Percentiles rank a stretch among this genome's conserved stretches.
Evolutionary conservation across 2,113 vertebrate species (phyloP).

Genomic region (Colistium nudipinnis): DNA sequence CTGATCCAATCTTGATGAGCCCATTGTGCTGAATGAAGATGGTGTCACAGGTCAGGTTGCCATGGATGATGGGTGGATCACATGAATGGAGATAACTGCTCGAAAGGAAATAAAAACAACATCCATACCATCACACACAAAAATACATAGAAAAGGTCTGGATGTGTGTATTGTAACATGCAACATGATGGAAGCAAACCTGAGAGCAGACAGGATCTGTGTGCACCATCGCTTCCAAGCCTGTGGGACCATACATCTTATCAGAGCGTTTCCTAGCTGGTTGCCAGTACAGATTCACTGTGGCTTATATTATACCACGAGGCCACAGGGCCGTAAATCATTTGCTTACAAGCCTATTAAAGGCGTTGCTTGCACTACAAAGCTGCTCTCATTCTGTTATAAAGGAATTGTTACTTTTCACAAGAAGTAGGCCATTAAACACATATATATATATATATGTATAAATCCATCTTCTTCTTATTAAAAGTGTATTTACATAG

Average conservation of each 20-base stretch:
- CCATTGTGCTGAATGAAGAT: conserved; percentile 99
- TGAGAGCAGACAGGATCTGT: conserved; percentile 96
- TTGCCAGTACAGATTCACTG: conserved; percentile 5
- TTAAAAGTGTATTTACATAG: not conserved
- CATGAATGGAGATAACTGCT: conserved; percentile 81
- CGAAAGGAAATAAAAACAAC: not conserved
- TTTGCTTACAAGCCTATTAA: not conserved
- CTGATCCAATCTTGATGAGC: conserved; percentile 98
- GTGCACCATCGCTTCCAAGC: conserved; percentile 99
- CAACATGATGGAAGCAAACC: conserved; percentile 78
- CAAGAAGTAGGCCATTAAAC: not conserved
- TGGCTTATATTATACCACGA: not conserved
- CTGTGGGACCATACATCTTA: conserved; percentile 74
- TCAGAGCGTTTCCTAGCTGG: conserved; percentile 24
- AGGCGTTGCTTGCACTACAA: not conserved
- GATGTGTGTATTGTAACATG: too few species aligned
- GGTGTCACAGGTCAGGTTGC: conserved; percentile 95
- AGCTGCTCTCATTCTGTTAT: not conserved
- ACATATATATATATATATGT: too few species aligned
- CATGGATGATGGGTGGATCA: conserved; percentile 79
- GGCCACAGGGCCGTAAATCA: not conserved
- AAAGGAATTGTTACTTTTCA: not conserved
- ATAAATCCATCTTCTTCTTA: not conserved
- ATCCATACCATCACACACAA: conserved; percentile 23
- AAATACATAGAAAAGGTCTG: not conserved